Base-by-base conservation (phyloP, 2,113 vertebrate species). In the Leucopternis melanops region DNA sequence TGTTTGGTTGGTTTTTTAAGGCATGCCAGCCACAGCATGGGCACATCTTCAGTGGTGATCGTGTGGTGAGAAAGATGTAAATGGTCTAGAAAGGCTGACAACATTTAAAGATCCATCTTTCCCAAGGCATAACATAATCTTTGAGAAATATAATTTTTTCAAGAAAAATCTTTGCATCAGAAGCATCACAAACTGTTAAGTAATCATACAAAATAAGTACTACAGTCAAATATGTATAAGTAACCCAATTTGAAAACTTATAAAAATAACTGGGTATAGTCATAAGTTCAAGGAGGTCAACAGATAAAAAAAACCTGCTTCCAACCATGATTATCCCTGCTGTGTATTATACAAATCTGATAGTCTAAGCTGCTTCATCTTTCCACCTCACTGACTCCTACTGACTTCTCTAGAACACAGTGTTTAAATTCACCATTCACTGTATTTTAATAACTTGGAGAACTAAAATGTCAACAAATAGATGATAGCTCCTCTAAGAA, bases 381-480 rank as follows among this genome's bases (percentile, higher is more conserved):
- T 95, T 73, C 34, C 13, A 32, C 22, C 8, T 65, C n/a, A 57
- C 25, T 5, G 5, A 82, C 16, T 55, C 36, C 22, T 67, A 16
- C 69, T 65, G 67, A 38, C 15, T 73, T 83, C 17, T 70, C 36
- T 77, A 40, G 40, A 81, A 26, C 6, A 23, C 6, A n/a, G 2
- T 31, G 16, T 78, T 78, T 58, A 85, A 69, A 90, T 75, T 85
- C 44, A 47, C 14, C 34, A 42, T 31, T 67, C 36, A 11, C 23
- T 50, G 9, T 42, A 50, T n/a, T 79, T 20, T 50, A 13, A n/a
- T 26, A 50, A 66, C 26, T 32, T 0, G 0, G 16, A 70, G 69
- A 66, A 59, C 15, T 36, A 40, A 81, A 86, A 88, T 45, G n/a
- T 61, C 54, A 77, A 20, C 34, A 2, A 57, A 62, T 15, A 84